Conservation (phyloP, 2,888 invertebrate species). For the Tinea trinotella region DNA sequence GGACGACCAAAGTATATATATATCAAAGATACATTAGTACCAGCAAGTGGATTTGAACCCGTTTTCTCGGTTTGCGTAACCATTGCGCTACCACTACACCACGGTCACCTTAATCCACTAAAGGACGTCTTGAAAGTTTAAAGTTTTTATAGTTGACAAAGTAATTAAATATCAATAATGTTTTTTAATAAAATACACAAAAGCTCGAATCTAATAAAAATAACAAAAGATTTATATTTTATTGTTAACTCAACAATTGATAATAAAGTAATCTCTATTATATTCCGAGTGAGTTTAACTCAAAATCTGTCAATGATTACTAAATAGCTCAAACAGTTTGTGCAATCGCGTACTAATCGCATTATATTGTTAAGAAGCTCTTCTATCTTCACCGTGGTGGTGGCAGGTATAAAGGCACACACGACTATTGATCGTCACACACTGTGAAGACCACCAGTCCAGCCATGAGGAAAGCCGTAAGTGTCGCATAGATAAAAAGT, state of each 20-base stretch:
- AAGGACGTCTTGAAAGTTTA: too few relatives aligned
- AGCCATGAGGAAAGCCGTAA: conserved; percentile 62
- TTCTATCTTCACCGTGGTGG: conserved; percentile 40
- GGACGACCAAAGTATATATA: too few relatives aligned
- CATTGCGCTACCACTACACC: too few relatives aligned
- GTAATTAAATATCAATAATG: too few relatives aligned
- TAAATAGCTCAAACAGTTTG: conserved; percentile 14
- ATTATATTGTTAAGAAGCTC: conserved; percentile 14
- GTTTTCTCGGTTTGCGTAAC: too few relatives aligned
- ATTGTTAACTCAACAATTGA: not conserved
- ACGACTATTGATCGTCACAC: conserved; percentile 32
- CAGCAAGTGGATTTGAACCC: too few relatives aligned
- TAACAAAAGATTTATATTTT: not conserved
- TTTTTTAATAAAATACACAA: not conserved
- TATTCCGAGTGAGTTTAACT: not conserved
- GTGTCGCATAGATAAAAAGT: conserved; percentile 40
- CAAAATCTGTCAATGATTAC: conserved; percentile 14
- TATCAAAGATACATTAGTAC: too few relatives aligned
- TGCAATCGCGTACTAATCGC: conserved; percentile 19
- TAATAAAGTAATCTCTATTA: not conserved
- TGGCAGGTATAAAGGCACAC: conserved; percentile 50
- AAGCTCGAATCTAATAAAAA: not conserved
- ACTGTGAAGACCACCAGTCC: conserved; percentile 39
- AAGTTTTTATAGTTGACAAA: too few relatives aligned
- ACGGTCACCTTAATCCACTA: too few relatives aligned